Evolutionary conservation across 2,113 vertebrate genomes (phyloP), one percentile per base, ranked within the genome.

Genomic region (Chaetorhynchus papuensis): DNA sequence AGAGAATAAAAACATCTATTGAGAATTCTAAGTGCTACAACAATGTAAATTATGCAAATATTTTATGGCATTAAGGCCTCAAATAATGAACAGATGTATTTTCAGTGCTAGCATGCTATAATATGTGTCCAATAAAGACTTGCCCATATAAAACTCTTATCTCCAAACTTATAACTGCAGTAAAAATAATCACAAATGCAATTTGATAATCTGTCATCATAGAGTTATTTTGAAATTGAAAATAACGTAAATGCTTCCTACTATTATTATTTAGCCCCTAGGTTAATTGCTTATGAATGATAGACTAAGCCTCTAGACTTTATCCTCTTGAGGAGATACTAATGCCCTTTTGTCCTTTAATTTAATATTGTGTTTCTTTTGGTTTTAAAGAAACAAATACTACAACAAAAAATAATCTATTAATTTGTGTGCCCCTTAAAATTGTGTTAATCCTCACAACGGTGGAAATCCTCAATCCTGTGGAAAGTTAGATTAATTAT

Each of bases 221-320:
- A 30, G 21, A 59, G 12, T 59, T 72, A 72, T 91, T 94, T 72
- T 16, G 87, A 90, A 92, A 83, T 33, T 71, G 9, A 31, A 80
- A 95, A 86, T 42, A 80, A 33, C 28, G 33, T 14, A 49, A 54
- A 31, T 53, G 9, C 2, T 78, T 83, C 13, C 52, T 65, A 27
- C 37, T 60, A 78, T 47, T 94, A 52, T 69, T 91, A 70, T 70
- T 86, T 94, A 90, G 6, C 42, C 41, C 49, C 56, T 90, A 80
- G 89, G 68, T 91, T 87, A 96, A 87, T 87, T 88, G 65, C 9
- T 91, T 75, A 53, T 42, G 85, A 91, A 61, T 69, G 42, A 90
- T n/a, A 89, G n/a, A n/a, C 19, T 90, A 87, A 87, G 15, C 15
- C 71, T 66, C 23, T 66, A 74, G 41, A n/a, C 37, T 28, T 44